Evolutionary conservation across 2,113 vertebrate genomes (phyloP).

Genomic region (Gymnocephalus cernua): DNA sequence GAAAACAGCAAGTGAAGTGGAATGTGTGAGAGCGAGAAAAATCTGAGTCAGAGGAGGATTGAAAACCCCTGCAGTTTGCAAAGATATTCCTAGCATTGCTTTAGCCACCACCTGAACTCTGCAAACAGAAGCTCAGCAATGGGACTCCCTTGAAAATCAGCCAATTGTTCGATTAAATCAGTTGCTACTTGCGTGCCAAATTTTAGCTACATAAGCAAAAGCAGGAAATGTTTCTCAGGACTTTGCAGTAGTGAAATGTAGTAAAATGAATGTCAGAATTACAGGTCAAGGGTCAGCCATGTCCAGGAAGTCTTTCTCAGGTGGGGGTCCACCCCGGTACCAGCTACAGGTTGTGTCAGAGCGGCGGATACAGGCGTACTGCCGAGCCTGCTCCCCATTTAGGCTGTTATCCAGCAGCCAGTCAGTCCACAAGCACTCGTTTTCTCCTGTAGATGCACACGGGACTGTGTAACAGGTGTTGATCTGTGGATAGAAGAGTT

Average conservation of each 20-base stretch:
- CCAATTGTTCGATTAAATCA: conserved; percentile 35
- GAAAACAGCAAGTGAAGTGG: conserved; percentile 32
- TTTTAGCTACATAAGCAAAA: conserved; percentile 54
- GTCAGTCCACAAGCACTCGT: conserved; percentile 94
- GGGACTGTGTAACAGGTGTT: conserved; percentile 88
- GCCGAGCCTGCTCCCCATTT: conserved; percentile 88
- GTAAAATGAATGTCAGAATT: conserved; percentile 1
- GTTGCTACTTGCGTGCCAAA: conserved; percentile 38
- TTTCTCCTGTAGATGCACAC: conserved; percentile 84
- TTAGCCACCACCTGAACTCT: conserved; percentile 42
- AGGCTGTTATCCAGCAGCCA: conserved; percentile 89
- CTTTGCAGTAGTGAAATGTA: conserved; percentile 30
- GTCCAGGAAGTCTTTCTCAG: conserved; percentile 90
- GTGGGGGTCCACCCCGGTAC: conserved; percentile 86
- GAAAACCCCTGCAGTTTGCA: conserved; percentile 40
- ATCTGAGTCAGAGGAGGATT: conserved; percentile 35
- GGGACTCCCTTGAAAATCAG: conserved; percentile 16
- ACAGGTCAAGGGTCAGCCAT: conserved; percentile 88
- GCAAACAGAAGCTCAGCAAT: conserved; percentile 29
- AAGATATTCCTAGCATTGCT: conserved; percentile 38
- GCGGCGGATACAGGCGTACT: conserved; percentile 90
- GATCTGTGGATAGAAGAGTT: conserved; percentile 84
- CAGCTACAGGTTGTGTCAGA: conserved; percentile 91
- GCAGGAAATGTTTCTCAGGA: conserved; percentile 38
- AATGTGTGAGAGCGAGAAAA: conserved; percentile 38